A percentile compares a stretch with the other conserved stretches of the same genome.
Conservation (phyloP, 2,113 vertebrate species). For the Hippoglossus stenolepis region DNA sequence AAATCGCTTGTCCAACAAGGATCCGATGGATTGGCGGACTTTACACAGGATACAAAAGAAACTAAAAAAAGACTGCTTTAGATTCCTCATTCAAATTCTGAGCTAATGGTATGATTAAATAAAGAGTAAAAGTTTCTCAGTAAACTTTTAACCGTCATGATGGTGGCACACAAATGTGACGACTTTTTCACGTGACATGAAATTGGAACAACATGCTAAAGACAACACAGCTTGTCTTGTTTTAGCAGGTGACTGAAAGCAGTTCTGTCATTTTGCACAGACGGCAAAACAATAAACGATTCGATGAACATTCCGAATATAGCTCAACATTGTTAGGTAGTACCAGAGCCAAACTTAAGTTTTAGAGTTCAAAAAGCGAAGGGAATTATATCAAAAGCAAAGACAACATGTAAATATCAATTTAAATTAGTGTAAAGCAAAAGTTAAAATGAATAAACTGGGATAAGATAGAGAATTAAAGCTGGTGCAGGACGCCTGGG, state of each 20-base stretch:
- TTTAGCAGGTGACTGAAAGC: constrained; percentile 28
- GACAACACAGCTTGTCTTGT: neutral
- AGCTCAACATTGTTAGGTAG: constrained; percentile 9
- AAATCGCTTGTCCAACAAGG: constrained; percentile 21
- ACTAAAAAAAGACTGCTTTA: constrained; percentile 57
- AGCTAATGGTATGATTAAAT: constrained; percentile 6
- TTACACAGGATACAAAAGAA: constrained; percentile 41
- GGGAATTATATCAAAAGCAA: neutral
- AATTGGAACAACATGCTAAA: constrained; percentile 48
- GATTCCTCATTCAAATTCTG: constrained; percentile 16
- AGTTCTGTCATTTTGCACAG: constrained; percentile 39
- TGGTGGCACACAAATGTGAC: constrained; percentile 37
- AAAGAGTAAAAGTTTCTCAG: constrained; percentile 33
- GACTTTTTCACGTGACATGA: constrained; percentile 8
- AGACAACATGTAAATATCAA: neutral
- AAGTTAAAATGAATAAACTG: neutral
- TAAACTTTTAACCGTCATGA: constrained; percentile 51
- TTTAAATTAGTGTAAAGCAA: neutral
- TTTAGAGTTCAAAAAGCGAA: constrained; percentile 2
- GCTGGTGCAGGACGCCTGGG: neutral
- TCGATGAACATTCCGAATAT: constrained; percentile 15
- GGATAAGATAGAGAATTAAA: neutral
- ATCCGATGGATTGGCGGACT: constrained; percentile 27
- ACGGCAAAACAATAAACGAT: neutral
- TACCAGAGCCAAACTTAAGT: constrained; percentile 11